phyloP scores from a whole-genome alignment of 2,797 vertebrate species.

The Gambelia wislizenii region DNA sequence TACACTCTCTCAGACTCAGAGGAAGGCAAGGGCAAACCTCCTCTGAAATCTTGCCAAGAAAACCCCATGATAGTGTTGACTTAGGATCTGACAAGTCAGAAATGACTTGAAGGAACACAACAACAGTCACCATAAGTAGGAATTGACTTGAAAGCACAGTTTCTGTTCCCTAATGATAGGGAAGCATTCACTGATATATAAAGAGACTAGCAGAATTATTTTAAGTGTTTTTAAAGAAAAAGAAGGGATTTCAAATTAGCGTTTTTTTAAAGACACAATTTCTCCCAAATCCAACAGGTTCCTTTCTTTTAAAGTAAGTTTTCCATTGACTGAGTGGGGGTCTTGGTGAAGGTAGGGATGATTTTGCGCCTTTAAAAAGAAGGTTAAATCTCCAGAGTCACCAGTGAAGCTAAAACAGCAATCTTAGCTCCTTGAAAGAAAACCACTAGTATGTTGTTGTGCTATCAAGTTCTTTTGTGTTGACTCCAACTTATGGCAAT shows the following conservation, averaged over 20 bases:
- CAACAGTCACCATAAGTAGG: too few species aligned
- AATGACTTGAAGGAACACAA: too few species aligned
- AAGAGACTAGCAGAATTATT: neutral
- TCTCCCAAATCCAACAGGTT: neutral
- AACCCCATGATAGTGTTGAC: too few species aligned
- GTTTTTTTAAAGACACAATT: neutral
- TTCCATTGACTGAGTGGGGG: too few species aligned
- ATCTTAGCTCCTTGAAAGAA: neutral
- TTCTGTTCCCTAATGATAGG: neutral
- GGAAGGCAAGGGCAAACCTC: too few species aligned
- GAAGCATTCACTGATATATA: neutral
- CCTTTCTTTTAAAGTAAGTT: neutral
- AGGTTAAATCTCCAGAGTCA: neutral
- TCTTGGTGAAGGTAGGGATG: neutral
- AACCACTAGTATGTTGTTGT: neutral
- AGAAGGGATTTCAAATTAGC: neutral
- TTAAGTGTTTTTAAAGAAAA: neutral
- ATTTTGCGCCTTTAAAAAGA: neutral
- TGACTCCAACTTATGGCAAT: too few species aligned
- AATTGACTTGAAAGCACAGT: too few species aligned
- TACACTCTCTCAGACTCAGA: too few species aligned
- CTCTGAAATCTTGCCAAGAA: too few species aligned
- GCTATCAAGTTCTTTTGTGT: neutral
- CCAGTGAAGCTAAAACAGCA: neutral
- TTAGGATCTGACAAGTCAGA: too few species aligned